phyloP scores from a whole-genome alignment of 2,888 invertebrate species.

The Diarsia mendica region DNA sequence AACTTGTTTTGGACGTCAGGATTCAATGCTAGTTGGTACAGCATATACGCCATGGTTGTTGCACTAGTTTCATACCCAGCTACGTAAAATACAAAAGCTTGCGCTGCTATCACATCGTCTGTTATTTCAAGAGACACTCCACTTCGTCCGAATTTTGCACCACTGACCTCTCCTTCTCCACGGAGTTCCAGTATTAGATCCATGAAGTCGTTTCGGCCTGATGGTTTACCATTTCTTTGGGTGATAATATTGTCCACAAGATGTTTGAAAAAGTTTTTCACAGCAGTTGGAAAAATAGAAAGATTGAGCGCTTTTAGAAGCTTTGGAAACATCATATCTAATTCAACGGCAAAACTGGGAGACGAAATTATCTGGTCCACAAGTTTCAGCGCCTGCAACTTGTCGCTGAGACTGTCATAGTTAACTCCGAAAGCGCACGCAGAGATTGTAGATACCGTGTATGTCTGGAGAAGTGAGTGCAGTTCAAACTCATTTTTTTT shows the following conservation, averaged over 20 bases:
- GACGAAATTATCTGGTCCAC: slow-evolving; percentile 60
- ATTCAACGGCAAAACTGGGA: slow-evolving; percentile 58
- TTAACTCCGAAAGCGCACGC: slow-evolving; percentile 75
- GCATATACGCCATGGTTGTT: slow-evolving; percentile 77
- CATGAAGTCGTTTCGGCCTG: slow-evolving; percentile 76
- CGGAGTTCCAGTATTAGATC: slow-evolving; percentile 75
- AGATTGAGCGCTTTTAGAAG: slow-evolving; percentile 70
- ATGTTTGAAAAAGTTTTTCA: slow-evolving; percentile 68
- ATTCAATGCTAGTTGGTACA: slow-evolving; percentile 65
- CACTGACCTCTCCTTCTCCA: slow-evolving; percentile 66
- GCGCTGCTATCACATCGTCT: slow-evolving; percentile 77
- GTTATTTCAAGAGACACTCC: slow-evolving; percentile 69
- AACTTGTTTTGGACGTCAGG: slow-evolving; percentile 80
- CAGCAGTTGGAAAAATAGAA: slow-evolving; percentile 66
- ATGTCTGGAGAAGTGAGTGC: slow-evolving; percentile 69
- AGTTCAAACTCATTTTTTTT: slow-evolving; percentile 67
- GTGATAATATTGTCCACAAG: slow-evolving; percentile 67
- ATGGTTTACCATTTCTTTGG: slow-evolving; percentile 72
- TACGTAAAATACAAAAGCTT: slow-evolving; percentile 83
- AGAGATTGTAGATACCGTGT: slow-evolving; percentile 72
- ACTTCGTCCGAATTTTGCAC: slow-evolving; percentile 60
- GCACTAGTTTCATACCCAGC: slow-evolving; percentile 86
- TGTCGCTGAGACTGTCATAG: slow-evolving; percentile 65
- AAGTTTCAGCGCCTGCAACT: slow-evolving; percentile 51
- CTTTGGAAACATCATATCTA: slow-evolving; percentile 76